phyloP scores from a whole-genome alignment of 2,888 invertebrate species.

The Drosophila nigritarsus region DNA sequence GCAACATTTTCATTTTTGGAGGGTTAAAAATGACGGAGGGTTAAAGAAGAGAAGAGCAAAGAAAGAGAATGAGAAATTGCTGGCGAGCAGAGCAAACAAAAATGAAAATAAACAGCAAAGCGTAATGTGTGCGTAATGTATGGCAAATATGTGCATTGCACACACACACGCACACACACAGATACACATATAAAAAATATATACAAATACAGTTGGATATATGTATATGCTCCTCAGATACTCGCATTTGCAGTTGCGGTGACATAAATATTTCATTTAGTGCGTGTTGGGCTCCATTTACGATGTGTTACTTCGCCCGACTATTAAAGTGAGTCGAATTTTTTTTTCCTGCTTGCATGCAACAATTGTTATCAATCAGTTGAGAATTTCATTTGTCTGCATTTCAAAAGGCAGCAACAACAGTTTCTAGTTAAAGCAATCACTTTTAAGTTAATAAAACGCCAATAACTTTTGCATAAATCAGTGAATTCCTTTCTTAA shows the following conservation, averaged over 20 bases:
- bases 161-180: slow-evolving; percentile 30
- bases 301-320: slow-evolving; percentile 65
- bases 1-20: slow-evolving; percentile 40
- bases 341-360: slow-evolving; percentile 25
- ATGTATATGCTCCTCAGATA: slow-evolving; percentile 11
- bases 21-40: slow-evolving; percentile 44
- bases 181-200: slow-evolving; percentile 2
- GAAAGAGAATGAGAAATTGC: slow-evolving; percentile 17
- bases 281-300: slow-evolving; percentile 73
- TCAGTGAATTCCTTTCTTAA: neutral
- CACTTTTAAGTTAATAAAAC: neutral
- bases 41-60: slow-evolving; percentile 1
- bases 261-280: slow-evolving; percentile 78
- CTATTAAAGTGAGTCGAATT: slow-evolving; percentile 40
- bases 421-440: neutral
- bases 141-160: slow-evolving; percentile 69
- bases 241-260: slow-evolving; percentile 29
- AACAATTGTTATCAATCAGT: slow-evolving; percentile 38
- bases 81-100: slow-evolving; percentile 38
- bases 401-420: neutral
- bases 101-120: slow-evolving; percentile 53
- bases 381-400: slow-evolving; percentile 24
- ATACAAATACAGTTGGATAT: neutral
- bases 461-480: neutral
- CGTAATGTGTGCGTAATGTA: slow-evolving; percentile 79